Evolutionary conservation across 2,888 invertebrate species (phyloP).

Genomic region (Dasysyrphus tricinctus): DNA sequence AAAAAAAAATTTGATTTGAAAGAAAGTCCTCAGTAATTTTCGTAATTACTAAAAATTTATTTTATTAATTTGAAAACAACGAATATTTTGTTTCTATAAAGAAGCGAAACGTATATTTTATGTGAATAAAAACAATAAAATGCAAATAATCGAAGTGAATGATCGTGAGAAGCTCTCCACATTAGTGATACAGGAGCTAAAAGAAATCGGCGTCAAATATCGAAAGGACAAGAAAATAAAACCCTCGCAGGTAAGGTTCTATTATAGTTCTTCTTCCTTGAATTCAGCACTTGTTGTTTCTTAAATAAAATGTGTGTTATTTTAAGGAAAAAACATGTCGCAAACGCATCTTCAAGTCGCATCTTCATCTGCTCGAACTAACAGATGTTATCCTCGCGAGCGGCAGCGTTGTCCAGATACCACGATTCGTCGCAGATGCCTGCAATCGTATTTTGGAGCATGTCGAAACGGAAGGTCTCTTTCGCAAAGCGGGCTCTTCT

Average conservation of each 20-base stretch:
- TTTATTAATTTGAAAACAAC: background rate
- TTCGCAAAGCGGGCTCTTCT: slow-evolving; percentile 94
- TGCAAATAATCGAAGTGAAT: slow-evolving; percentile 76
- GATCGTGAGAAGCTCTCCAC: slow-evolving; percentile 84
- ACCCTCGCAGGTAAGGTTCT: slow-evolving; percentile 84
- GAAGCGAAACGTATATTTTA: background rate
- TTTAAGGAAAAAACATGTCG: slow-evolving; percentile 76
- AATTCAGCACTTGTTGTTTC: too few relatives aligned
- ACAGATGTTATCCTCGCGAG: slow-evolving; percentile 87
- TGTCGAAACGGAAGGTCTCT: slow-evolving; percentile 91
- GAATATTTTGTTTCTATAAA: background rate
- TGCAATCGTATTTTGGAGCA: slow-evolving; percentile 88
- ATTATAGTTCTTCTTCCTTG: too few relatives aligned
- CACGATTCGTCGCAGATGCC: slow-evolving; percentile 89
- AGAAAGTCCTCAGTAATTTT: slow-evolving; percentile 7
- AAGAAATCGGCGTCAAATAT: slow-evolving; percentile 89
- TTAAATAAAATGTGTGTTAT: background rate
- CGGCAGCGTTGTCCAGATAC: slow-evolving; percentile 89
- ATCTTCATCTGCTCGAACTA: slow-evolving; percentile 84
- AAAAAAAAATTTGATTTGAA: slow-evolving; percentile 19
- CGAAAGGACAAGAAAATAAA: slow-evolving; percentile 87
- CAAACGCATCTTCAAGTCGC: slow-evolving; percentile 85
- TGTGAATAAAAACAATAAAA: slow-evolving; percentile 17
- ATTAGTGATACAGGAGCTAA: slow-evolving; percentile 87
- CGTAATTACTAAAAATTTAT: background rate